Evolutionary conservation across 1,140 invertebrate species (phyloP).

Genomic region (Bactericera cockerelli): DNA sequence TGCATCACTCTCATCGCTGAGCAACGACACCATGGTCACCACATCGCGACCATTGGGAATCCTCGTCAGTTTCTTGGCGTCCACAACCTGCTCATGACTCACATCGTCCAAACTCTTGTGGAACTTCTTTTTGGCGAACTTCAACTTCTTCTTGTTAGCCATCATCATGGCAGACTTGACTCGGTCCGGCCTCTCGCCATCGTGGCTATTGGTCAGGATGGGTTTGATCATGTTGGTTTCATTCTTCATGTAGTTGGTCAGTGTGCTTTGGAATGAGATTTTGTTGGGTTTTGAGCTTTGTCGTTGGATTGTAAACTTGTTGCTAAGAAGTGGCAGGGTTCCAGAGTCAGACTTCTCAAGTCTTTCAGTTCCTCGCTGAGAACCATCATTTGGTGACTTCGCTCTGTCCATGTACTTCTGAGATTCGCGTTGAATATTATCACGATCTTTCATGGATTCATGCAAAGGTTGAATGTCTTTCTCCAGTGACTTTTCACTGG

Average conservation of each 20-base stretch:
- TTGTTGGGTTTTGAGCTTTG: slow-evolving; percentile 1
- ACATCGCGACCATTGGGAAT: not conserved
- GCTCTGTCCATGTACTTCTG: too few species aligned
- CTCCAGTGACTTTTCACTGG: too few species aligned
- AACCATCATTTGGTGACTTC: not conserved
- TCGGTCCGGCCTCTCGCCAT: not conserved
- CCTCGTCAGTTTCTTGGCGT: not conserved
- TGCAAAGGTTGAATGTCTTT: too few species aligned
- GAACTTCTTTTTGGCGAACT: slow-evolving; percentile 2
- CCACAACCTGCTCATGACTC: not conserved
- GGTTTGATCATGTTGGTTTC: slow-evolving; percentile 7
- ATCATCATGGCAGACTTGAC: not conserved
- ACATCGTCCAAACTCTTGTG: slow-evolving; percentile 3
- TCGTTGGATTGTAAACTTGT: not conserved
- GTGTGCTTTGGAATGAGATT: slow-evolving; percentile 3
- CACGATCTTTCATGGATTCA: too few species aligned
- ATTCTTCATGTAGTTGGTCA: not conserved
- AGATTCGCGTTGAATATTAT: too few species aligned
- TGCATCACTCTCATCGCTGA: not conserved
- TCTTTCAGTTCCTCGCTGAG: not conserved
- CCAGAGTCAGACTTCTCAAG: not conserved
- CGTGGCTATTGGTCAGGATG: not conserved
- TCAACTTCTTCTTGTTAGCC: not conserved
- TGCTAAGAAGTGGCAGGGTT: not conserved
- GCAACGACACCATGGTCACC: not conserved